A percentile compares a stretch with the other conserved stretches of the same genome.
Evolutionary conservation across 2,113 vertebrate species (phyloP).

Genomic region (Thamnophis sirtalis): DNA sequence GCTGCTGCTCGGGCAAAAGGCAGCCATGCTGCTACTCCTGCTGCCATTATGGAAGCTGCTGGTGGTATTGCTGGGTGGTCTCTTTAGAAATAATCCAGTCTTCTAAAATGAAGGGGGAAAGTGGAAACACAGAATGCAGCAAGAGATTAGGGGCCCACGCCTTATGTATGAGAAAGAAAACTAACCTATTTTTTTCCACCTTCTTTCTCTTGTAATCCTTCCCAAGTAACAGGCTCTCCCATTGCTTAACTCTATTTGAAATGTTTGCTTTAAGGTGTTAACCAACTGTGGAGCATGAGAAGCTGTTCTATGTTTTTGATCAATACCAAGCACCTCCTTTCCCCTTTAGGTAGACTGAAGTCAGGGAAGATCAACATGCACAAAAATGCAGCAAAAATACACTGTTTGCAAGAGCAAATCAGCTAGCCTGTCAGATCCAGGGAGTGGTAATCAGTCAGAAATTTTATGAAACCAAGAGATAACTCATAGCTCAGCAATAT

Average conservation of each 20-base stretch:
- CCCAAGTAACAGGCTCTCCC: background rate
- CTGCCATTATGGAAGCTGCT: slow-evolving; percentile 80
- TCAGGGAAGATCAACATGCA: background rate
- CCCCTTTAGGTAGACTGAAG: background rate
- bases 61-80: slow-evolving; percentile 43
- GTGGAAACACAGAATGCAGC: slow-evolving; percentile 18
- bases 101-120: slow-evolving; percentile 31
- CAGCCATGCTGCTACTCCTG: slow-evolving; percentile 93
- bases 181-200: no score
- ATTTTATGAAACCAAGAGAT: slow-evolving; percentile 19
- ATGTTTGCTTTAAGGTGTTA: slow-evolving; percentile 1
- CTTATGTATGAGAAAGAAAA: slow-evolving; percentile 6
- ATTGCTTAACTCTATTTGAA: slow-evolving; percentile 18
- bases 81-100: slow-evolving; percentile 40
- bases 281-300: slow-evolving; percentile 12
- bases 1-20: slow-evolving; percentile 94
- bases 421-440: background rate
- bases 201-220: background rate
- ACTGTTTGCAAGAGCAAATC: slow-evolving; percentile 2
- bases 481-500: slow-evolving; percentile 37
- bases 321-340: background rate
- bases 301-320: background rate
- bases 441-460: slow-evolving; percentile 12
- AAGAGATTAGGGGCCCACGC: slow-evolving; percentile 28
- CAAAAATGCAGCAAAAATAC: slow-evolving; percentile 6